These are phyloP conservation scores for Cydia splendana DNA, from an alignment of 1,140 invertebrate species.

Conservation along the genomic window DNA sequence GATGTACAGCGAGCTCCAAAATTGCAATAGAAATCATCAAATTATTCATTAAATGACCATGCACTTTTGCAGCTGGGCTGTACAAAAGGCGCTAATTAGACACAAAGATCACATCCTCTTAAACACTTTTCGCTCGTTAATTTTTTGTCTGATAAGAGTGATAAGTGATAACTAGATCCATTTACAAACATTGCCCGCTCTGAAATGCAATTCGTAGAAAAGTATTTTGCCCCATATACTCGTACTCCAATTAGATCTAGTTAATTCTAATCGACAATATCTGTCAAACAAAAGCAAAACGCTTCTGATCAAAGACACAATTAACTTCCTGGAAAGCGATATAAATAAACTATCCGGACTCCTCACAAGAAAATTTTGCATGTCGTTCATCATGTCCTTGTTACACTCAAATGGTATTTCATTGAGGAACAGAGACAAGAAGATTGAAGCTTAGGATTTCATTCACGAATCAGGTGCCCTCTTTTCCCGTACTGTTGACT, in stretches of 20 bases:
- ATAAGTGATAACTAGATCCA: too few relatives aligned
- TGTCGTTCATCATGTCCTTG: slow-evolving; percentile 27
- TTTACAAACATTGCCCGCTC: neutral
- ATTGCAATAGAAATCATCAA: too few relatives aligned
- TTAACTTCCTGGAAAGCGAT: neutral
- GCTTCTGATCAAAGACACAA: neutral
- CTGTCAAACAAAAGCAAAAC: neutral
- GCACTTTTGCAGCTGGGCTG: too few relatives aligned
- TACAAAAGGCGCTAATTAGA: too few relatives aligned
- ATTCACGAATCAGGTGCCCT: neutral
- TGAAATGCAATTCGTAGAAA: neutral
- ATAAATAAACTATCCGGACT: neutral
- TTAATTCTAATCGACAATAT: neutral
- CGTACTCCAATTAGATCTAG: neutral
- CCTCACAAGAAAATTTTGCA: slow-evolving; percentile 16
- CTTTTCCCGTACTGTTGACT: slow-evolving; percentile 4
- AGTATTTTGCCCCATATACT: neutral
- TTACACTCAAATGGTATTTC: neutral
- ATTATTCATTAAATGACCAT: too few relatives aligned
- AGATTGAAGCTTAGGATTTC: neutral
- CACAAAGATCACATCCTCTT: too few relatives aligned
- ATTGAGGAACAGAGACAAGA: neutral
- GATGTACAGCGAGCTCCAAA: too few relatives aligned
- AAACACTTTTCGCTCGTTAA: too few relatives aligned
- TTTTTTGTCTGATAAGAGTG: too few relatives aligned